Percentiles rank a stretch among this genome's conserved stretches.
Evolutionary conservation across 2,113 vertebrate species (phyloP).

Genomic region (Anas platyrhynchos): DNA sequence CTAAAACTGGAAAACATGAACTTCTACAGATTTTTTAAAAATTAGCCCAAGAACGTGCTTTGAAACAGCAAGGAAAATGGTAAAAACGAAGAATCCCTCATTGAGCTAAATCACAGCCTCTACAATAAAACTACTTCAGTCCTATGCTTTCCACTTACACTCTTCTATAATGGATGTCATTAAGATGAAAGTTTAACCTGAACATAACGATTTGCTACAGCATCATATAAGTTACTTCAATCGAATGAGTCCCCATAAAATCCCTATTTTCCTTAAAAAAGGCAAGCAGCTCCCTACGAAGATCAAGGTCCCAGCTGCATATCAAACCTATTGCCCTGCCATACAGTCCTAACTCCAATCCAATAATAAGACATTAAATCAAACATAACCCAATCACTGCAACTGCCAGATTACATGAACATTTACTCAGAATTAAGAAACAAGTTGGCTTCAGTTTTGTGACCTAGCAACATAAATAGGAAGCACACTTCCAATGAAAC

Average conservation of each 20-base stretch:
- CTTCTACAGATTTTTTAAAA: background rate
- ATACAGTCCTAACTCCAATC: background rate
- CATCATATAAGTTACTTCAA: background rate
- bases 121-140: background rate
- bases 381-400: background rate
- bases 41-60: background rate
- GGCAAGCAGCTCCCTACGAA: accelerated
- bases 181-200: background rate
- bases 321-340: background rate
- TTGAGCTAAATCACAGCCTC: background rate
- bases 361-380: background rate
- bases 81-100: background rate
- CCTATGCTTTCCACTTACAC: background rate
- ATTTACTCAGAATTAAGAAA: background rate
- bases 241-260: background rate
- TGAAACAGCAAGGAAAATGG: background rate
- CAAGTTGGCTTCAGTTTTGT: background rate
- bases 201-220: background rate
- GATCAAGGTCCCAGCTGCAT: background rate
- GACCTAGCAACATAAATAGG: background rate
- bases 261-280: background rate
- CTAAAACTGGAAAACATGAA: background rate
- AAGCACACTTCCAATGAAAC: background rate
- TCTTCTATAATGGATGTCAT: background rate
- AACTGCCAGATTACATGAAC: background rate